phyloP scores from a whole-genome alignment of 2,888 invertebrate species.

The Melanchra persicariae region DNA sequence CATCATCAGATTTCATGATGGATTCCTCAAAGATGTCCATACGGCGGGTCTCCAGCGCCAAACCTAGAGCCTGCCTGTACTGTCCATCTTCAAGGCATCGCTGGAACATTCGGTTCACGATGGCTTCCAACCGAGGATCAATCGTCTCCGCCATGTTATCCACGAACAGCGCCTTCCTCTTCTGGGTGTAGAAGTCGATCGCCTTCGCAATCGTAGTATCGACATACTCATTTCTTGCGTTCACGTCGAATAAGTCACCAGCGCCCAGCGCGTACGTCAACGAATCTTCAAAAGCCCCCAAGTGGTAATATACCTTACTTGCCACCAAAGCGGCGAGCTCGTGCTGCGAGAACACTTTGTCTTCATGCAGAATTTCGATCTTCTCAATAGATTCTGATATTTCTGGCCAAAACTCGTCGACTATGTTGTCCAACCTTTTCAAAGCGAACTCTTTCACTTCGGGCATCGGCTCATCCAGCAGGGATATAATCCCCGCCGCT shows the following conservation, averaged over 20 bases:
- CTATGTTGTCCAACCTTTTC: conserved; percentile 97
- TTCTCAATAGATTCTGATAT: conserved; percentile 99
- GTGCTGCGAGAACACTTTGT: conserved; percentile 96
- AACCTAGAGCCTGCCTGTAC: conserved; percentile 98
- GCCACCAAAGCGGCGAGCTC: conserved; percentile 99
- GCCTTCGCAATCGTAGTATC: conserved; percentile 99
- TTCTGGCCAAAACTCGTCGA: conserved; percentile 99
- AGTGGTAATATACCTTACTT: conserved; percentile 99
- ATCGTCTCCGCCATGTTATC: conserved; percentile 92
- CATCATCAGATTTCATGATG: conserved; percentile 97
- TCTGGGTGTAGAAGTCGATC: conserved; percentile 98
- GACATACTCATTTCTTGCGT: conserved; percentile 98
- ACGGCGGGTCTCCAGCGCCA: conserved; percentile 98
- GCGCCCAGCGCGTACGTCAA: conserved; percentile 99
- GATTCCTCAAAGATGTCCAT: conserved; percentile 99
- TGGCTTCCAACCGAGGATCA: conserved; percentile 96
- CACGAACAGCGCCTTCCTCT: conserved; percentile 94
- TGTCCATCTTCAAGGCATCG: conserved; percentile 98
- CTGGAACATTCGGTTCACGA: conserved; percentile 99
- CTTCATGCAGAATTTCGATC: conserved; percentile 99
- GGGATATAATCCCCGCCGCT: conserved; percentile 97
- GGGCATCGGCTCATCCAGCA: conserved; percentile 98
- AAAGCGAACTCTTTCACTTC: conserved; percentile 98
- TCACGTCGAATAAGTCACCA: conserved; percentile 98
- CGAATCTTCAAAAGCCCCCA: conserved; percentile 99